Conservation (phyloP, 1,140 invertebrate genomes). For the Plutomurus gul region DNA sequence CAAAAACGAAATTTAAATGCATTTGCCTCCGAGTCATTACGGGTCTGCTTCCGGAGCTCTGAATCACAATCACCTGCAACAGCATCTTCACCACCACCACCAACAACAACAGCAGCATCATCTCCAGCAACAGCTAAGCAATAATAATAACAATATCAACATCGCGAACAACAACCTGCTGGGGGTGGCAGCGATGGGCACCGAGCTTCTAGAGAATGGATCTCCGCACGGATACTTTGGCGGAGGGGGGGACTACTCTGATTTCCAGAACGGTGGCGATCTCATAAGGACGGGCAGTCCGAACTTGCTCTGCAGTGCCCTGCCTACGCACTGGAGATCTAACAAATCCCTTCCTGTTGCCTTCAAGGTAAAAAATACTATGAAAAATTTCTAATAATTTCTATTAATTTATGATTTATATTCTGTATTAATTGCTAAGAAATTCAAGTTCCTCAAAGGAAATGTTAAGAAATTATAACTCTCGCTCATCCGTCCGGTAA, state of each 20-base stretch:
- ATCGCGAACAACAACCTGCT: background rate
- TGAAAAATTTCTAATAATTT: too few relatives aligned
- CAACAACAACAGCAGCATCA: background rate
- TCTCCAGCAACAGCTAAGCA: background rate
- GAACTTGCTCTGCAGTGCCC: conserved; percentile 86
- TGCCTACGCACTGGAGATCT: conserved; percentile 92
- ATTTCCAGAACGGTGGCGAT: conserved; percentile 49
- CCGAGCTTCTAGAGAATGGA: conserved; percentile 35
- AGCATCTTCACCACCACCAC: conserved; percentile 19
- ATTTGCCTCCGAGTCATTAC: conserved; percentile 32
- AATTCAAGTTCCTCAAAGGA: too few relatives aligned
- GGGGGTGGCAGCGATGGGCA: conserved; percentile 22
- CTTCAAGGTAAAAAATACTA: conserved; percentile 84
- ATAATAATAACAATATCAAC: background rate
- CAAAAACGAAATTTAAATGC: conserved; percentile 26
- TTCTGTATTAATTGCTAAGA: too few relatives aligned
- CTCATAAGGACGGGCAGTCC: conserved; percentile 64
- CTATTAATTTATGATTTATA: too few relatives aligned
- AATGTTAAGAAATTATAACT: too few relatives aligned
- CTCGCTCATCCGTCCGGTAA: too few relatives aligned
- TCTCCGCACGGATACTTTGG: conserved; percentile 39
- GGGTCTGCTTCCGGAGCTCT: conserved; percentile 20
- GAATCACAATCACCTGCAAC: conserved; percentile 27
- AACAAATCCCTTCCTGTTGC: conserved; percentile 94
- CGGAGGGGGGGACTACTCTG: conserved; percentile 45